Evolutionary conservation across 2,797 vertebrate genomes (phyloP).

Genomic region (Anableps anableps): DNA sequence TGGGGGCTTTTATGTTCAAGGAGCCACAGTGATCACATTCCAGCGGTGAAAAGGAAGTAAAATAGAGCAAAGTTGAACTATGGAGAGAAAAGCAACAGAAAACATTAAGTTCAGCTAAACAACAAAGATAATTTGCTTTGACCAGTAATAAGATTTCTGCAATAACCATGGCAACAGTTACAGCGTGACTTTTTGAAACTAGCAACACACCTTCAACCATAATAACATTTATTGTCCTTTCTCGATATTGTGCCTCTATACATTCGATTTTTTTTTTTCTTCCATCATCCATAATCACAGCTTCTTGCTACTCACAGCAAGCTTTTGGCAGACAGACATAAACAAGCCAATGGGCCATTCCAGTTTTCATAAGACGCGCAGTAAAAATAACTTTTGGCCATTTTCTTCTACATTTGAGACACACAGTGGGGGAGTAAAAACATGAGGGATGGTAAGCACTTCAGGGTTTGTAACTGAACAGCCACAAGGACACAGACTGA

Average conservation of each 20-base stretch:
- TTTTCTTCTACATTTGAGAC: constrained; percentile 5
- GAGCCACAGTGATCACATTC: constrained; percentile 48
- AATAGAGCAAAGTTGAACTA: constrained; percentile 27
- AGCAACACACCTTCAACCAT: constrained; percentile 8
- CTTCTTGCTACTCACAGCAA: background rate
- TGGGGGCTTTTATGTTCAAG: constrained; percentile 14
- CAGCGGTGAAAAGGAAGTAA: constrained; percentile 35
- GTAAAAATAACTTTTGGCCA: background rate
- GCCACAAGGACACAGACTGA: background rate
- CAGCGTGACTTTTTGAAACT: constrained; percentile 23
- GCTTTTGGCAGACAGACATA: background rate
- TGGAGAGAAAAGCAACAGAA: constrained; percentile 21
- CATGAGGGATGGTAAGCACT: background rate
- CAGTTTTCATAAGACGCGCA: background rate
- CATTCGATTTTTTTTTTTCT: background rate
- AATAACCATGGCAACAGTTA: constrained; percentile 49
- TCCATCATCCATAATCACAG: background rate
- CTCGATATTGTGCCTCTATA: background rate
- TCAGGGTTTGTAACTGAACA: background rate
- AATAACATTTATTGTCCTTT: constrained; percentile 6
- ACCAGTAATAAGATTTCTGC: constrained; percentile 14
- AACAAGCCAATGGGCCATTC: background rate
- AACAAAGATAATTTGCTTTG: background rate
- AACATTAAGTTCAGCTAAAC: constrained; percentile 1
- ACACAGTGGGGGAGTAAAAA: background rate